phyloP scores from a whole-genome alignment of 2,888 invertebrate genomes.

The Cinara cedri region DNA sequence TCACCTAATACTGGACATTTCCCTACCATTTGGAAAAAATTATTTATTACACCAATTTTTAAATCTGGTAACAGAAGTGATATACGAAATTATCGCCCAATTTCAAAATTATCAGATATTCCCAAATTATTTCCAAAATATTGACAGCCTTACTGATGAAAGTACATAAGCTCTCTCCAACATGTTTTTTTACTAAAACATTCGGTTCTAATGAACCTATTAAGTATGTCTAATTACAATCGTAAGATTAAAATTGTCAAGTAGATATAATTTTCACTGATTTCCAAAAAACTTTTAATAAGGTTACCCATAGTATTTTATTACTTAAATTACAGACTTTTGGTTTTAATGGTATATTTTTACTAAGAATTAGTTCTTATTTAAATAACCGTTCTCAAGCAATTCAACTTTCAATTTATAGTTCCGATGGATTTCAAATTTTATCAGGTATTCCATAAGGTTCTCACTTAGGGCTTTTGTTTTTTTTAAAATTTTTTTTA shows the following conservation, averaged over 20 bases:
- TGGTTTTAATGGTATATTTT: constrained; percentile 16
- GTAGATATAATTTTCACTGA: too few species aligned
- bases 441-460: background rate
- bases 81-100: constrained; percentile 9
- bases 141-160: background rate
- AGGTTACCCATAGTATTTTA: background rate
- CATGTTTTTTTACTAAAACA: background rate
- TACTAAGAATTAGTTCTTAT: background rate
- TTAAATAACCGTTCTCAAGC: background rate
- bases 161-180: background rate
- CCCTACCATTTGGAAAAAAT: constrained; percentile 19
- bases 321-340: constrained; percentile 8
- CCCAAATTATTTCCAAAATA: constrained; percentile 13
- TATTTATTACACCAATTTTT: constrained; percentile 11
- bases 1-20: background rate
- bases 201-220: constrained; percentile 16
- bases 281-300: background rate
- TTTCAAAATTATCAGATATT: constrained; percentile 12
- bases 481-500: constrained; percentile 19
- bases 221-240: constrained; percentile 11
- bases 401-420: background rate
- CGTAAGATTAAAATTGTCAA: constrained; percentile 5
- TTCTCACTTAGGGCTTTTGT: constrained; percentile 53
- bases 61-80: constrained; percentile 36
- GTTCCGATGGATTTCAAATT: background rate